Evolutionary conservation across 1,140 invertebrate species (phyloP).

Genomic region (Eciton burchellii): DNA sequence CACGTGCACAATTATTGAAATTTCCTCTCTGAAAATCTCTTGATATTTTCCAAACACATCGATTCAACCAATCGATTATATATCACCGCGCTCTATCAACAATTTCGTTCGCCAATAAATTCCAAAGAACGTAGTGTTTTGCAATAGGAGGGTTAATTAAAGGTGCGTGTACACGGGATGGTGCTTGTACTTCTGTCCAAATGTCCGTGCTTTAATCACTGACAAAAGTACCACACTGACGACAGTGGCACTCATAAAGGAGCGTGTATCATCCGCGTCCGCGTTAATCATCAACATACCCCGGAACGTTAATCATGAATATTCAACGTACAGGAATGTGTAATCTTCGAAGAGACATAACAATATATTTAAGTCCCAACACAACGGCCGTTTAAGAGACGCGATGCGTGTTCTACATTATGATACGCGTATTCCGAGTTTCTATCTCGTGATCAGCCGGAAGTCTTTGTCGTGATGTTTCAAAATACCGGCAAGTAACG

Average conservation of each 20-base stretch:
- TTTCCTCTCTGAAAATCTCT: not conserved
- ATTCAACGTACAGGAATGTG: slow-evolving; percentile 66
- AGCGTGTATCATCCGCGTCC: slow-evolving; percentile 25
- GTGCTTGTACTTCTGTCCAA: slow-evolving; percentile 27
- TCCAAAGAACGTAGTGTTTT: not conserved
- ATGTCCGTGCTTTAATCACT: slow-evolving; percentile 53
- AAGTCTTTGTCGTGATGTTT: not conserved
- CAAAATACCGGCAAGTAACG: not conserved
- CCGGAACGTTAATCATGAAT: slow-evolving; percentile 72
- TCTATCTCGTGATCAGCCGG: not conserved
- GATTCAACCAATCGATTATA: not conserved
- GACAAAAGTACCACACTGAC: slow-evolving; percentile 10
- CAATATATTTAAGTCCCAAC: slow-evolving; percentile 68
- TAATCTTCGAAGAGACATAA: slow-evolving; percentile 71
- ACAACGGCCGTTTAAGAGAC: slow-evolving; percentile 31
- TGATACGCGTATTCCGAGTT: not conserved
- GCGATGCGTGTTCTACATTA: slow-evolving; percentile 7
- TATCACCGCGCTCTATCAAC: not conserved
- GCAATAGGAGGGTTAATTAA: slow-evolving; percentile 33
- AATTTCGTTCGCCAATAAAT: not conserved
- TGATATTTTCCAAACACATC: not conserved
- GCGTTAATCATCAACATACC: slow-evolving; percentile 54
- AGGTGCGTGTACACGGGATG: not conserved
- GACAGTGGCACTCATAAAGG: slow-evolving; percentile 56
- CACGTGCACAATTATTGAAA: too few relatives aligned